phyloP scores from a whole-genome alignment of 1,140 invertebrate genomes.

The Leptestheria dahalacensis region DNA sequence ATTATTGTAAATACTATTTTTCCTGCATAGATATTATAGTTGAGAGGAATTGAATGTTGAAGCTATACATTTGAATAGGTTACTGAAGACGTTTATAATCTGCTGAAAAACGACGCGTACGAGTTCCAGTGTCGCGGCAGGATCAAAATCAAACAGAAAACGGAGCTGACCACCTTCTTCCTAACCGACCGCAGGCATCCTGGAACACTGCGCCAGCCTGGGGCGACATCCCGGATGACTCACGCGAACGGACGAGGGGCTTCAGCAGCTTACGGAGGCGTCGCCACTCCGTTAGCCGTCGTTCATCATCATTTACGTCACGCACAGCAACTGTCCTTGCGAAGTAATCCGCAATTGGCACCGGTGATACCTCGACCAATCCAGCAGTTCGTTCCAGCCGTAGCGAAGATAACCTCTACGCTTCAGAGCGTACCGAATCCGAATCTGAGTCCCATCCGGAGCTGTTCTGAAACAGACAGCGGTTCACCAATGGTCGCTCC shows the following conservation, averaged over 20 bases:
- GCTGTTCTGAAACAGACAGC: constrained; percentile 7
- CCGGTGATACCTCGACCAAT: too few species aligned
- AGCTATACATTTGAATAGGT: too few species aligned
- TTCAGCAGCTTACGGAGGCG: background rate
- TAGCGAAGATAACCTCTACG: background rate
- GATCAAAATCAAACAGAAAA: constrained; percentile 84
- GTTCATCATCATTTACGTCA: background rate
- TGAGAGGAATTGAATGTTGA: too few species aligned
- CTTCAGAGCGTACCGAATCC: background rate
- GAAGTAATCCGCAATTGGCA: too few species aligned
- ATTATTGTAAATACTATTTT: too few species aligned
- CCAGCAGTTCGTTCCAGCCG: too few species aligned
- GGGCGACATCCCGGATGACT: background rate
- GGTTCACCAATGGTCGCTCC: background rate
- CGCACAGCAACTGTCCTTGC: background rate
- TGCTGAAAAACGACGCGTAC: constrained; percentile 55
- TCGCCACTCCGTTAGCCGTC: background rate
- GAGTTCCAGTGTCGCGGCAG: constrained; percentile 59
- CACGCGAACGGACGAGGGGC: too few species aligned
- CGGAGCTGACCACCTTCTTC: constrained; percentile 83
- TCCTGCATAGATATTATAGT: too few species aligned
- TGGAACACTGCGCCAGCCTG: constrained; percentile 32
- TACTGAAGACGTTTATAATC: constrained; percentile 68
- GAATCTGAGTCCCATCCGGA: constrained; percentile 4
- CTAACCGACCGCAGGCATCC: constrained; percentile 50